A percentile compares a stretch with the other conserved stretches of the same genome.
Evolutionary conservation across 2,888 invertebrate genomes (phyloP).

Genomic region (Aspidiotus destructor): DNA sequence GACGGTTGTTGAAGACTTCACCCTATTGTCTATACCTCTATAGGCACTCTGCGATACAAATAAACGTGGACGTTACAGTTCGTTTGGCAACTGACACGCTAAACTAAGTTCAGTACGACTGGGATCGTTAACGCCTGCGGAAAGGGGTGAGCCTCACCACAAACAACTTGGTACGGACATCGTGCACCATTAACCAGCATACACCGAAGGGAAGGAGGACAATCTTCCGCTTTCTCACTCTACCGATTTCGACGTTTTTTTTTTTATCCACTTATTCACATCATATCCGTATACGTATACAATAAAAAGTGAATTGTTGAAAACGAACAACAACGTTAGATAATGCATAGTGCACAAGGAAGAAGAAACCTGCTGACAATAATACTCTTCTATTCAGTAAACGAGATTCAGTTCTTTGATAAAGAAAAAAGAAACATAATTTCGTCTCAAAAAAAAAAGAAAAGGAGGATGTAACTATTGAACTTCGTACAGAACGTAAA

Average conservation of each 20-base stretch:
- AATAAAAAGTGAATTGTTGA: background rate
- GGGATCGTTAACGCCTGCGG: conserved; percentile 26
- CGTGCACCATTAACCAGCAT: too few relatives aligned
- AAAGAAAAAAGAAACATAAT: background rate
- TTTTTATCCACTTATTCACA: background rate
- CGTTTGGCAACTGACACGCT: conserved; percentile 30
- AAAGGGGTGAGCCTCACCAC: conserved; percentile 7
- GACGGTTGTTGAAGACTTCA: background rate
- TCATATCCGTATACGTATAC: too few relatives aligned
- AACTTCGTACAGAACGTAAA: background rate
- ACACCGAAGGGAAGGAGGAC: background rate
- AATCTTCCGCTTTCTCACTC: conserved; percentile 9
- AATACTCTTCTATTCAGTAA: too few relatives aligned
- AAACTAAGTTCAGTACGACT: conserved; percentile 9
- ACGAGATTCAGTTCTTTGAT: background rate
- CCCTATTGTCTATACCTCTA: conserved; percentile 19
- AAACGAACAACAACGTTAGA: background rate
- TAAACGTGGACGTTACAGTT: conserved; percentile 22
- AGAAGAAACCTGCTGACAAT: too few relatives aligned
- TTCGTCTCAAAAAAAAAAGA: background rate
- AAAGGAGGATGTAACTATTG: background rate
- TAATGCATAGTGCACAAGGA: background rate
- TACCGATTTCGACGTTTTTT: background rate
- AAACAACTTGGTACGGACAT: too few relatives aligned
- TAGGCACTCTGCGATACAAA: background rate